phyloP scores from a whole-genome alignment of 2,888 invertebrate genomes.

The Drosophila subsilvestris region DNA sequence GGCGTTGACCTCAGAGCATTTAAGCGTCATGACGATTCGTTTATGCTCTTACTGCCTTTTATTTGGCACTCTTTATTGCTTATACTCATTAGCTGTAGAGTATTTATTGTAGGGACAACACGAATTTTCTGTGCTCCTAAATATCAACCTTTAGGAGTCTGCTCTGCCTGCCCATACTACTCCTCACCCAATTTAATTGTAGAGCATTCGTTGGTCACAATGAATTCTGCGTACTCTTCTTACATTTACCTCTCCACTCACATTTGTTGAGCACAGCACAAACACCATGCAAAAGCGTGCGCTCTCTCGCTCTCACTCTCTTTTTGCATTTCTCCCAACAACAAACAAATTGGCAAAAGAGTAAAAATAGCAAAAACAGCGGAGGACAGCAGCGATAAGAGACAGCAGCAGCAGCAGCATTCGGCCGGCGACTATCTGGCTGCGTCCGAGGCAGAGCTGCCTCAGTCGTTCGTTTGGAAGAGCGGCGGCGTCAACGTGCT shows the following conservation, averaged over 20 bases:
- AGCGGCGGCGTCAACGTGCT: conserved; percentile 38
- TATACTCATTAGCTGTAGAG: neutral
- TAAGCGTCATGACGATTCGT: neutral
- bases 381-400: conserved; percentile 22
- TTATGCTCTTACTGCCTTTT: neutral
- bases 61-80: neutral
- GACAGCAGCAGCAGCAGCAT: conserved; percentile 29
- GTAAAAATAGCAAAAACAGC: conserved; percentile 18
- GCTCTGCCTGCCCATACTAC: too few relatives aligned
- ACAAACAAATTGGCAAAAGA: conserved; percentile 12
- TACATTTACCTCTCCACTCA: neutral
- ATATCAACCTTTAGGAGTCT: too few relatives aligned
- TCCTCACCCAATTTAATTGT: conserved; percentile 5
- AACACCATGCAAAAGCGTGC: neutral
- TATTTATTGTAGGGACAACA: too few relatives aligned
- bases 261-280: neutral
- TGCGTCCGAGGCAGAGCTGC: conserved; percentile 13
- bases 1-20: neutral
- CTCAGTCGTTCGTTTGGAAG: conserved; percentile 41
- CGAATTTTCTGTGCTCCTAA: too few relatives aligned
- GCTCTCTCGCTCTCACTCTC: conserved; percentile 17
- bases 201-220: conserved; percentile 21
- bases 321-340: conserved; percentile 32
- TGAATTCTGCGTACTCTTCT: neutral
- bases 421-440: conserved; percentile 71